Evolutionary conservation across 2,888 invertebrate genomes (phyloP), one percentile per base, ranked within the genome.

Genomic region (Mythimna impura): DNA sequence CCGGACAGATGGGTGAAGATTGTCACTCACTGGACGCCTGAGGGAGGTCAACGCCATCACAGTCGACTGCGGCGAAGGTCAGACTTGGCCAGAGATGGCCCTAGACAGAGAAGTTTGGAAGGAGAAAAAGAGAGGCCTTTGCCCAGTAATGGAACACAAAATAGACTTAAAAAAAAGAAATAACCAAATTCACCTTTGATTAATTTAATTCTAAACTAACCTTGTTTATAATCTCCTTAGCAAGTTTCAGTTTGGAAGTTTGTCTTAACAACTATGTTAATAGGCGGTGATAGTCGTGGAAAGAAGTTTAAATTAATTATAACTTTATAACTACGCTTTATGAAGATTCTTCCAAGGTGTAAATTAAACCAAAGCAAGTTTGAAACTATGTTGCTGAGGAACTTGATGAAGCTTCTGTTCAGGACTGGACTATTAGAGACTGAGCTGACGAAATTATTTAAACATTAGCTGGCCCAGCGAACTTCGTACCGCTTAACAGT

Each of bases 261-360:
- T 43, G 25, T 63, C 36, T 4, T 6, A 25, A 47, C 50, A 78
- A 64, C 83, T 71, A 64, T 78, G 71, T 71, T 78, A 78, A 79
- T 63, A 60, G 25, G 55, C 52, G 65, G 60, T 67, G 52, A 78
- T 74, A 61, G 60, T 67, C 34, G 8, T 8, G 52, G 34, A 74
- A 79, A 69, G 47, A 63, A 67, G 50, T 55, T 67, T 64, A 25
- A 80, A 60, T 71, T 82, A 79, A 82, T 82, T 71, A 79, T 61
- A 82, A 79, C 52, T 78, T 78, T 65, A n/a, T 63, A 62, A 60
- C 52, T 64, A 52, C n/a, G 63, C 34, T 78, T 66, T 55, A 58
- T 58, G 34, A 63, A 70, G 61, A 22, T 64, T 66, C 47, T 63
- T 20, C 7, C 17, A 40, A 66, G 54, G 58, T 65, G 50, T 58